Conservation (phyloP, 2,113 vertebrate species). For the Meriones unguiculatus region DNA sequence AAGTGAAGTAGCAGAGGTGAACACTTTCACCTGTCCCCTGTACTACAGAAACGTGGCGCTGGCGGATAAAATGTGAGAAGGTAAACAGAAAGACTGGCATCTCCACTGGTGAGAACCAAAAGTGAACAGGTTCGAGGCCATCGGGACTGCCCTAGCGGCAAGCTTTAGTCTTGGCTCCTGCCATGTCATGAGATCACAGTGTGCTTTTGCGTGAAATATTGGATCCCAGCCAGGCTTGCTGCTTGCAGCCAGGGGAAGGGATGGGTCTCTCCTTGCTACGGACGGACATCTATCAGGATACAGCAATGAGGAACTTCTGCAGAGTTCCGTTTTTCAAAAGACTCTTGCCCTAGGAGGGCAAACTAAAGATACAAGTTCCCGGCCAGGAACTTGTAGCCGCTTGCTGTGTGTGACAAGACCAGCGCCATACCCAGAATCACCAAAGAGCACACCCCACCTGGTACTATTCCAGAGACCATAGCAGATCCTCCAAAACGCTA, state of each 20-base stretch:
- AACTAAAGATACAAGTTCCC: constrained; percentile 5
- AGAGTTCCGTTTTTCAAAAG: not conserved
- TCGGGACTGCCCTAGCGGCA: not conserved
- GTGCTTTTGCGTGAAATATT: not conserved
- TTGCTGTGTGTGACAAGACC: not conserved
- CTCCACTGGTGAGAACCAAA: not conserved
- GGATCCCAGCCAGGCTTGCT: not conserved
- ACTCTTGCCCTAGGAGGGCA: constrained; percentile 47
- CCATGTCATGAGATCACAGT: not conserved
- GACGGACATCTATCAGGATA: constrained; percentile 37
- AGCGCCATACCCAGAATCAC: not conserved
- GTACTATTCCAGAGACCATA: not conserved
- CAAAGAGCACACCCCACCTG: not conserved
- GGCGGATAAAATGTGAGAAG: not conserved
- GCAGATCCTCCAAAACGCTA: not conserved
- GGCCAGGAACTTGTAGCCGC: constrained; percentile 26
- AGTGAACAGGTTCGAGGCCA: constrained; percentile 13
- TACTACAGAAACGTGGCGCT: not conserved
- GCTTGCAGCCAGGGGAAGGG: not conserved
- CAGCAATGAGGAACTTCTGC: constrained; percentile 15
- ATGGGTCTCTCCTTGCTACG: not conserved
- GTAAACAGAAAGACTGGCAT: not conserved
- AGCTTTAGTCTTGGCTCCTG: not conserved
- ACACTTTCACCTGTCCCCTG: constrained; percentile 22
- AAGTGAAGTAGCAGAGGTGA: constrained; percentile 13